Base-by-base conservation (phyloP, 2,113 vertebrate species). In the Ciconia maguari region DNA sequence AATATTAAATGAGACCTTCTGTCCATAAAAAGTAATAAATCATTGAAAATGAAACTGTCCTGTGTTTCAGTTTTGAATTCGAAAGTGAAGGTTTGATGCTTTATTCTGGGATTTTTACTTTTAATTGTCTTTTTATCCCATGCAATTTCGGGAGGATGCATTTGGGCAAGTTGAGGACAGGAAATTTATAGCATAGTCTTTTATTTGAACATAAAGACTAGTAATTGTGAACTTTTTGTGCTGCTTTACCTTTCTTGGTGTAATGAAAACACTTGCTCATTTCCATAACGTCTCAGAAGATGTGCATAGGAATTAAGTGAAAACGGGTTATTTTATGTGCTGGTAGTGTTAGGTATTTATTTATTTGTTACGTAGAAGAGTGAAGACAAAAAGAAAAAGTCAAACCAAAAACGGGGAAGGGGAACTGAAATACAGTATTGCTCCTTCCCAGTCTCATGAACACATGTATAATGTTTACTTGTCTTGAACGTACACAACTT, bases 241-340 rank as follows among this genome's bases (percentile, higher is more conserved):
- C 95, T 94, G 94, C 95, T 94, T 95, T 95, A 82, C 87, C 93
- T 97, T 96, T 97, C 80, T 93, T 58, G 82, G n/a, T 96, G 92
- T 96, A 93, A 95, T 94, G 94, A 91, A 93, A 96, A 94, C 88
- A 74, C 90, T 94, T 90, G 89, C 60, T 92, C 55, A 80, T 86
- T 87, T 97, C 82, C 95, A 89, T 92, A 96, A 89, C 18, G 48
- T 96, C 91, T 96, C 97, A 96, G 97, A 98, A 96, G 95, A 89
- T 97, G 96, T 95, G 92, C 93, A 92, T 97, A 96, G 93, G 91
- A 97, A 96, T 94, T 86, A 97, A 97, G 80, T 97, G 90, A 94
- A 98, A 98, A 98, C 91, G 97, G 98, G 97, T 98, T 98, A 89
- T 98, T 98, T 97, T 98, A 88, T 97, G 97, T 91, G 96, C 96